A percentile compares a stretch with the other conserved stretches of the same genome.
Evolutionary conservation across 2,888 invertebrate species (phyloP).

Genomic region (Pelosia muscerda): DNA sequence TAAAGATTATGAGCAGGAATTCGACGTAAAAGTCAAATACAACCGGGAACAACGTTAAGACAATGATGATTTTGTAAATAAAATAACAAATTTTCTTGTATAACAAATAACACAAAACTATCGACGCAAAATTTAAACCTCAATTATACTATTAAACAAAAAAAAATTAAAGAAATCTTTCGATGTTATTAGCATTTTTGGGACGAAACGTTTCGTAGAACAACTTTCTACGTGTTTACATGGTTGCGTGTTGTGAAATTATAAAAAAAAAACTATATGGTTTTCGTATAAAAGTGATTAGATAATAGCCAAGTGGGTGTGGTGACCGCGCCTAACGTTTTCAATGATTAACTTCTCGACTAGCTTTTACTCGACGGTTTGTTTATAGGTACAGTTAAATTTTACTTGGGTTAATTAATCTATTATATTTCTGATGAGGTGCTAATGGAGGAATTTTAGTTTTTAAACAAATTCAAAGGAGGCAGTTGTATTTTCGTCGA

Average conservation of each 20-base stretch:
- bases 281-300: conserved; percentile 48
- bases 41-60: too few relatives aligned
- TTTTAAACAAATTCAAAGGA: too few relatives aligned
- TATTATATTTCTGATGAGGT: conserved; percentile 8
- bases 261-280: conserved; percentile 43
- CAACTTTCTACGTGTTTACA: conserved; percentile 40
- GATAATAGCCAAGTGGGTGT: conserved; percentile 54
- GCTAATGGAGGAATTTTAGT: not conserved
- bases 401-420: conserved; percentile 30
- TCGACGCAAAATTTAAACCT: conserved; percentile 5
- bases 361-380: conserved; percentile 31
- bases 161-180: conserved; percentile 13
- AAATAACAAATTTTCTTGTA: not conserved
- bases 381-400: conserved; percentile 21
- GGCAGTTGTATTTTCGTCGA: too few relatives aligned
- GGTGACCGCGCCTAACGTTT: conserved; percentile 57
- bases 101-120: not conserved
- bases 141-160: conserved; percentile 11
- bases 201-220: conserved; percentile 42
- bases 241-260: conserved; percentile 54
- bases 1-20: too few relatives aligned
- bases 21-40: too few relatives aligned
- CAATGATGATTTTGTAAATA: too few relatives aligned
- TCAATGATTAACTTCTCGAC: conserved; percentile 53
- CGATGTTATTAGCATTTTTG: conserved; percentile 26